A percentile compares a stretch with the other conserved stretches of the same genome.
These are phyloP conservation scores for Lutjanus erythropterus DNA, from an alignment of 2,113 vertebrate genomes.

Conservation along the genomic window DNA sequence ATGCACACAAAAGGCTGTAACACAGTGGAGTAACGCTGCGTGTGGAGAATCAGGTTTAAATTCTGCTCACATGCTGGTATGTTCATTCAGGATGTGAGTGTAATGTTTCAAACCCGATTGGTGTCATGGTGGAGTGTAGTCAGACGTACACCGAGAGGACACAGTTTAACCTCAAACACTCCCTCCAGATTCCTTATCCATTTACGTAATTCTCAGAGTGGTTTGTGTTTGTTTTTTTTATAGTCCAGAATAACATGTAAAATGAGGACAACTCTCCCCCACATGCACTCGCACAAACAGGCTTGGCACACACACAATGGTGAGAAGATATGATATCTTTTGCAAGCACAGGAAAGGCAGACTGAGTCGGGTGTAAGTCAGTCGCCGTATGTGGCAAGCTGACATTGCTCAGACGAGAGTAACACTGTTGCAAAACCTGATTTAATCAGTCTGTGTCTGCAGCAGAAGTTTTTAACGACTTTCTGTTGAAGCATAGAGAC, in stretches of 20 bases:
- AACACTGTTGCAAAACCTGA: constrained; percentile 57
- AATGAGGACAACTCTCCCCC: constrained; percentile 3
- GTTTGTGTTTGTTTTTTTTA: constrained; percentile 8
- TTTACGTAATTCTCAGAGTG: constrained; percentile 41
- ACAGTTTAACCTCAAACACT: constrained; percentile 21
- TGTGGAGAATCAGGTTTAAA: not conserved
- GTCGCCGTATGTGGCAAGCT: constrained; percentile 60
- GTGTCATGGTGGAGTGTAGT: not conserved
- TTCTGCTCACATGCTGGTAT: not conserved
- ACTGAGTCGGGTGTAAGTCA: constrained; percentile 9
- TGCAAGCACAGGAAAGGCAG: constrained; percentile 56
- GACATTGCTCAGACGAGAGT: constrained; percentile 41
- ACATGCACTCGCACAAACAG: constrained; percentile 15
- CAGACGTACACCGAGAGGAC: not conserved
- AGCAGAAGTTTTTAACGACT: not conserved
- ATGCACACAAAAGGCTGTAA: not conserved
- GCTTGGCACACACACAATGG: not conserved
- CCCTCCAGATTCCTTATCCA: constrained; percentile 18
- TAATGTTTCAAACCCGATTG: constrained; percentile 39
- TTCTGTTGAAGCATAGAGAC: not conserved
- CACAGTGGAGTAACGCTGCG: not conserved
- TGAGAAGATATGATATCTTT: constrained; percentile 48
- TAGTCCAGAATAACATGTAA: not conserved
- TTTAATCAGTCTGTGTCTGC: constrained; percentile 47
- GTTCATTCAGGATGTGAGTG: constrained; percentile 47